These are phyloP conservation scores for Furnarius figulus DNA, from an alignment of 2,113 vertebrate genomes.

Conservation along the genomic window DNA sequence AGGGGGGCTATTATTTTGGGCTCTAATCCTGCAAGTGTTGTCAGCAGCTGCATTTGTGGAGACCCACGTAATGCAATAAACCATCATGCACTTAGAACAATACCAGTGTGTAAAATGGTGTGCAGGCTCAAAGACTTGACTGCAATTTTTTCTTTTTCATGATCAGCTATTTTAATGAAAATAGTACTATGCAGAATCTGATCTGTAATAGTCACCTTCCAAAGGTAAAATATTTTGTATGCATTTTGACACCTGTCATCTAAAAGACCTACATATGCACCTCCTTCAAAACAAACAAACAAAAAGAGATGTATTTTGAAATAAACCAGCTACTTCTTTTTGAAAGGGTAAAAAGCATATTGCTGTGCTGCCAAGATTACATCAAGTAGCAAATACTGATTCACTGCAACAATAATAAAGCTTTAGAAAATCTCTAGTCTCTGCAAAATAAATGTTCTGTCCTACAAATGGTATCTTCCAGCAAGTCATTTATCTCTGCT, in stretches of 20 bases:
- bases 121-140: not conserved
- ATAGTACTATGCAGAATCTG: not conserved
- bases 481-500: slow-evolving; percentile 7
- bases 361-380: not conserved
- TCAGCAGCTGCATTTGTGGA: not conserved
- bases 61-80: not conserved
- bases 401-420: slow-evolving; percentile 31
- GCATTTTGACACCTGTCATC: not conserved
- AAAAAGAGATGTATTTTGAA: not conserved
- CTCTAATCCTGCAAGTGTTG: not conserved
- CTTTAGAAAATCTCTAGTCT: not conserved
- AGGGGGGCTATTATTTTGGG: not conserved
- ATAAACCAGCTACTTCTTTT: not conserved
- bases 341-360: not conserved
- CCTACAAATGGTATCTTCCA: not conserved
- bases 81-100: not conserved
- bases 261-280: not conserved
- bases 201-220: not conserved
- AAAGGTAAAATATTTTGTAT: not conserved
- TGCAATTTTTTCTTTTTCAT: not conserved
- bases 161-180: not conserved
- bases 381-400: slow-evolving; percentile 17
- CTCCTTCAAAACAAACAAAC: not conserved
- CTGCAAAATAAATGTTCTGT: not conserved
- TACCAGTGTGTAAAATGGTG: not conserved